phyloP scores from a whole-genome alignment of 2,888 invertebrate species.

The Aphidius colemani region DNA sequence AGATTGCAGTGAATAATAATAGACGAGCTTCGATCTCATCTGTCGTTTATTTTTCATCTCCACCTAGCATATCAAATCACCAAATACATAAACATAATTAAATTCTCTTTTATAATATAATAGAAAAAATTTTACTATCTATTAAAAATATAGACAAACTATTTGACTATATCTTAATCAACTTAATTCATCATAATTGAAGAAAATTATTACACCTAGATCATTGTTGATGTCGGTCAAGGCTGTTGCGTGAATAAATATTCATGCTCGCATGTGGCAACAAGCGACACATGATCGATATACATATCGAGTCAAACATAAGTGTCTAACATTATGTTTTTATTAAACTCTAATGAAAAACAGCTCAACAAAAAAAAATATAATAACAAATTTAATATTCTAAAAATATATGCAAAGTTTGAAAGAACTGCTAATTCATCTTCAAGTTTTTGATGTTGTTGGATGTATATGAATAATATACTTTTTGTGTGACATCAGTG shows the following conservation, averaged over 20 bases:
- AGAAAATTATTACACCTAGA: neutral
- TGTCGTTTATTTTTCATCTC: too few relatives aligned
- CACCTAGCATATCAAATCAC: too few relatives aligned
- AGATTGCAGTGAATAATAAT: too few relatives aligned
- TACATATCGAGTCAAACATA: neutral
- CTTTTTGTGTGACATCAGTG: too few relatives aligned
- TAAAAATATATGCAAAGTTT: too few relatives aligned
- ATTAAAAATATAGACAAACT: neutral
- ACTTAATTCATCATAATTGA: neutral
- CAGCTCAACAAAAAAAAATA: too few relatives aligned
- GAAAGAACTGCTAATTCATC: too few relatives aligned
- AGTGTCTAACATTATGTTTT: slow-evolving; percentile 1
- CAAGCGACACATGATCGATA: slow-evolving; percentile 7
- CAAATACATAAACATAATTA: neutral
- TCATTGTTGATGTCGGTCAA: slow-evolving; percentile 8
- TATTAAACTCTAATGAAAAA: neutral
- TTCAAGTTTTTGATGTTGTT: too few relatives aligned
- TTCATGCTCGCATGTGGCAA: slow-evolving; percentile 9
- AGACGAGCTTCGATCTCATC: too few relatives aligned
- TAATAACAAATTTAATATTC: too few relatives aligned
- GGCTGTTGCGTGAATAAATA: slow-evolving; percentile 17
- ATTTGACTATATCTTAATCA: neutral
- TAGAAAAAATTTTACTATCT: neutral
- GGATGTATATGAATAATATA: too few relatives aligned
- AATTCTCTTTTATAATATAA: too few relatives aligned